These are phyloP conservation scores for Brachionus koreanus DNA, from an alignment of 1,140 invertebrate species.

Conservation along the genomic window DNA sequence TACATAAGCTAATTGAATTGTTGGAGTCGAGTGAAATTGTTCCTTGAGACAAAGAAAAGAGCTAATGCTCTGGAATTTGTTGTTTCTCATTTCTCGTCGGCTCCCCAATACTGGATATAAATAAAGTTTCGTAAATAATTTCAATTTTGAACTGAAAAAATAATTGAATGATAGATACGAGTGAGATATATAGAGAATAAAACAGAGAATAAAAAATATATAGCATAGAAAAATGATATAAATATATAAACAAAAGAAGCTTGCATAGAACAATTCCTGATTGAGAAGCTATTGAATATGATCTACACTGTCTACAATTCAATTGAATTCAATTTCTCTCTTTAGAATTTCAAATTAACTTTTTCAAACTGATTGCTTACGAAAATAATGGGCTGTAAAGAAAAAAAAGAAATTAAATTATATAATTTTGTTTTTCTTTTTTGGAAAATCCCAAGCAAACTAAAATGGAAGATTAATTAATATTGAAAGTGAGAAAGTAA, in stretches of 20 bases:
- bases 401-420: neutral
- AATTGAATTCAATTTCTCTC: neutral
- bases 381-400: slow-evolving; percentile 25
- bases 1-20: slow-evolving; percentile 1
- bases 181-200: neutral
- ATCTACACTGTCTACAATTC: slow-evolving; percentile 34
- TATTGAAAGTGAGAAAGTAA: slow-evolving; percentile 30
- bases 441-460: neutral
- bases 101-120: neutral
- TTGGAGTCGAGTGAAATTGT: neutral
- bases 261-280: slow-evolving; percentile 16
- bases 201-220: neutral
- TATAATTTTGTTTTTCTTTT: slow-evolving; percentile 38
- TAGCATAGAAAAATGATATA: slow-evolving; percentile 5
- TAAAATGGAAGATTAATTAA: slow-evolving; percentile 33
- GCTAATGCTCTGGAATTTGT: neutral
- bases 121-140: neutral
- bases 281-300: neutral
- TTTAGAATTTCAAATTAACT: slow-evolving; percentile 38
- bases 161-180: slow-evolving; percentile 3
- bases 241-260: neutral
- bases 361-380: slow-evolving; percentile 21
- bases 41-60: neutral
- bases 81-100: neutral
- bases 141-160: neutral